phyloP scores from a whole-genome alignment of 2,888 invertebrate species.

The Euplexia lucipara region DNA sequence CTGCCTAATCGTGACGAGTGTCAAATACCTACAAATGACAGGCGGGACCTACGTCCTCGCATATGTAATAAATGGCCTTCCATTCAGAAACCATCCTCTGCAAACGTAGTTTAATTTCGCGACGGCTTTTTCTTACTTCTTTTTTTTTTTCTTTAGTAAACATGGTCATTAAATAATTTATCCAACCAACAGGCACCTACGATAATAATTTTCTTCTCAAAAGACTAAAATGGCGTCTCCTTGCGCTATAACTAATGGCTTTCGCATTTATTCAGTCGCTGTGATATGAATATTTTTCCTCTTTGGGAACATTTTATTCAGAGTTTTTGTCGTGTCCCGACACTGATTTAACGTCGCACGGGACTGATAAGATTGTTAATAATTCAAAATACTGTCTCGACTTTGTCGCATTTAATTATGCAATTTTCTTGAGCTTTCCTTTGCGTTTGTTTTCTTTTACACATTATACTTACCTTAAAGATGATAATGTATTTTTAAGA shows the following conservation, averaged over 20 bases:
- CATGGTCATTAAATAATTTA: slow-evolving; percentile 10
- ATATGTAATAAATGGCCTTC: too few relatives aligned
- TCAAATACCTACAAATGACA: too few relatives aligned
- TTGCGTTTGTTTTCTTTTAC: not conserved
- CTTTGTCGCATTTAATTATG: slow-evolving; percentile 38
- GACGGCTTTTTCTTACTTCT: too few relatives aligned
- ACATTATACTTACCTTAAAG: not conserved
- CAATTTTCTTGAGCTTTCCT: slow-evolving; percentile 11
- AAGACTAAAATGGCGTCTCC: slow-evolving; percentile 27
- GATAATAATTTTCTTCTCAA: slow-evolving; percentile 23
- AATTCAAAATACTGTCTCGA: slow-evolving; percentile 33
- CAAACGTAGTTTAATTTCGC: too few relatives aligned
- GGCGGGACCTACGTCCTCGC: too few relatives aligned
- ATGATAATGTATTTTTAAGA: not conserved
- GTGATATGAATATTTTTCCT: slow-evolving; percentile 47
- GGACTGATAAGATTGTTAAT: slow-evolving; percentile 49
- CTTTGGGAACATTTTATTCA: slow-evolving; percentile 41
- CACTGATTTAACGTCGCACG: slow-evolving; percentile 44
- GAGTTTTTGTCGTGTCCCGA: slow-evolving; percentile 17
- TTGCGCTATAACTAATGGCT: slow-evolving; percentile 43
- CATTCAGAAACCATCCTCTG: too few relatives aligned
- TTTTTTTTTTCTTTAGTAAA: not conserved
- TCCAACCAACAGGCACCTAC: not conserved
- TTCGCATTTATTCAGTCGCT: slow-evolving; percentile 47
- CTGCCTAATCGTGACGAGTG: too few relatives aligned